phyloP scores from a whole-genome alignment of 2,797 vertebrate species.

The Halcyon chelicuti region DNA sequence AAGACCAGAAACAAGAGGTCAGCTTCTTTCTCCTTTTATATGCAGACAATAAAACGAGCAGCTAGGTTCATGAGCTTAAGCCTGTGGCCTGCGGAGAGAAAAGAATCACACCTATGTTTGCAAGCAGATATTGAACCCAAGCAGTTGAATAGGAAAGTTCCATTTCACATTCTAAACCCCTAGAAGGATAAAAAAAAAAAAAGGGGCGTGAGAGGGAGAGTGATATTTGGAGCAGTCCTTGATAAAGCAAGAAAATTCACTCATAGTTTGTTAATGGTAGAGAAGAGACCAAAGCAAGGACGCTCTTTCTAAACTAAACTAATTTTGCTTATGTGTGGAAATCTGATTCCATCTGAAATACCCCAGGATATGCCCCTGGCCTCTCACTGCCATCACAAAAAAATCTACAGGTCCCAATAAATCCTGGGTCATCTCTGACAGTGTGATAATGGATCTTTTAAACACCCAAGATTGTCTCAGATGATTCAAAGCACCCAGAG shows the following conservation, averaged over 20 bases:
- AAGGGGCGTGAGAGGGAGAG: fast-evolving
- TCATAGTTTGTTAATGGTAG: neutral
- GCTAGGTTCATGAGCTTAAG: neutral
- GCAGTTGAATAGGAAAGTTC: neutral
- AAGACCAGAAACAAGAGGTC: neutral
- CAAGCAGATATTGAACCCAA: neutral
- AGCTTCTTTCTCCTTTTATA: neutral
- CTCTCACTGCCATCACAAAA: neutral
- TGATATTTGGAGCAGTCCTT: neutral
- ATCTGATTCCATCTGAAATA: neutral
- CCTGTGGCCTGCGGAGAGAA: neutral
- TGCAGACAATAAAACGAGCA: neutral
- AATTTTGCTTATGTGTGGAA: neutral
- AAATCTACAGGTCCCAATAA: neutral
- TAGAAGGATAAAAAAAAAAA: fast-evolving
- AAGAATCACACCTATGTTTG: neutral
- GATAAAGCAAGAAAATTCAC: neutral
- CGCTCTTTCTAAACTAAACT: neutral
- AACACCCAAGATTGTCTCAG: neutral
- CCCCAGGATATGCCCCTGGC: neutral
- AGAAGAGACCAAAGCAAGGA: neutral
- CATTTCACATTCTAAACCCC: neutral
- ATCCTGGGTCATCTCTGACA: neutral
- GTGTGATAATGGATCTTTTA: neutral
- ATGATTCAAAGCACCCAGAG: neutral